Percentiles rank a stretch among this genome's conserved stretches.
Evolutionary conservation across 2,888 invertebrate species (phyloP).

Genomic region (Chorisops tibialis): DNA sequence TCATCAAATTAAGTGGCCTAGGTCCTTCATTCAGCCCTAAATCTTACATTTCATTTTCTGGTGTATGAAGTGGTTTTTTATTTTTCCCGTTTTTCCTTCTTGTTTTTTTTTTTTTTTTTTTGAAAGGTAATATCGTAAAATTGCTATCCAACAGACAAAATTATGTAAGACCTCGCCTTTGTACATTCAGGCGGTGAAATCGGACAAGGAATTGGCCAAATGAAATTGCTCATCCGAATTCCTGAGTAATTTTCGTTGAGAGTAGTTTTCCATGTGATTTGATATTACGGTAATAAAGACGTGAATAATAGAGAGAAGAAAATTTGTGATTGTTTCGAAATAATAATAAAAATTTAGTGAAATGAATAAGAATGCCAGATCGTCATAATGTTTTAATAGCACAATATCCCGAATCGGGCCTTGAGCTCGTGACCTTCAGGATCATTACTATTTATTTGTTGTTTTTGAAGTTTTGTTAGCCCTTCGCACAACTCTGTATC

Average conservation of each 20-base stretch:
- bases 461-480: too few relatives aligned
- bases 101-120: slow-evolving; percentile 5
- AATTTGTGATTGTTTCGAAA: too few relatives aligned
- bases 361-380: too few relatives aligned
- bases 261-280: slow-evolving; percentile 21
- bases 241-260: too few relatives aligned
- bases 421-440: too few relatives aligned
- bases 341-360: too few relatives aligned
- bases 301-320: background rate
- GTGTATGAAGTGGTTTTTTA: background rate
- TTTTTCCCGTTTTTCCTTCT: background rate
- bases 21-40: slow-evolving; percentile 3
- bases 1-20: slow-evolving; percentile 21
- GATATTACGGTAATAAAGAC: slow-evolving; percentile 16
- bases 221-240: background rate
- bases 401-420: too few relatives aligned
- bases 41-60: slow-evolving; percentile 21
- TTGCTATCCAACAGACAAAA: background rate
- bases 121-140: slow-evolving; percentile 14
- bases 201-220: slow-evolving; percentile 10
- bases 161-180: background rate
- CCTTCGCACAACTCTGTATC: too few relatives aligned
- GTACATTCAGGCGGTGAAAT: background rate
- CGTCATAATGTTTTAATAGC: too few relatives aligned
- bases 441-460: too few relatives aligned